Evolutionary conservation across 1,140 invertebrate genomes (phyloP).

Genomic region (Drosophila watanabei): DNA sequence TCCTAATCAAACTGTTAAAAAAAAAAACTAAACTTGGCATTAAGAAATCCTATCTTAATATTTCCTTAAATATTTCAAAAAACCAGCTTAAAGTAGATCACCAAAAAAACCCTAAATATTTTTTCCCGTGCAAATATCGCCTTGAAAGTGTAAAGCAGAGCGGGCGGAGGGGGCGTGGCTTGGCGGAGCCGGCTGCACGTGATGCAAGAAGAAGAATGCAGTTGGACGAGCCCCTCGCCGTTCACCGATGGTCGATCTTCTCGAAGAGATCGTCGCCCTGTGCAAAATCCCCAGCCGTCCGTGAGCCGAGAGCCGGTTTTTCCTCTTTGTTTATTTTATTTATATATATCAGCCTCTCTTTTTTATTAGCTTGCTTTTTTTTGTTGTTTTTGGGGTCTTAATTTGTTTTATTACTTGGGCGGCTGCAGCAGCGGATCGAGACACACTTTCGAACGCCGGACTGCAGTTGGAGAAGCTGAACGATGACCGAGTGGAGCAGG

Average conservation of each 20-base stretch:
- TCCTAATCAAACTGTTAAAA: no score
- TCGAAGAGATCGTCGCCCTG: conserved; percentile 38
- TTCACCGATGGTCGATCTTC: conserved; percentile 9
- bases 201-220: conserved; percentile 78
- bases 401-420: conserved; percentile 43
- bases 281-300: conserved; percentile 28
- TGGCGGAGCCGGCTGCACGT: conserved; percentile 45
- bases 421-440: conserved; percentile 26
- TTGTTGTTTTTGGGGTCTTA: conserved; percentile 21
- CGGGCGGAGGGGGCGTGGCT: not conserved
- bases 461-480: conserved; percentile 16
- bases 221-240: conserved; percentile 74
- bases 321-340: conserved; percentile 37
- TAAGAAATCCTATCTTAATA: not conserved
- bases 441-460: conserved; percentile 26
- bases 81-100: not conserved
- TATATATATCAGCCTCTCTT: conserved; percentile 22
- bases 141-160: conserved; percentile 19
- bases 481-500: conserved; percentile 28
- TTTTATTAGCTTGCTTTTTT: not conserved
- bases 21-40: not conserved
- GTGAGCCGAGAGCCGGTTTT: conserved; percentile 42
- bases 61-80: no score
- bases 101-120: not conserved
- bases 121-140: conserved; percentile 17